Evolutionary conservation across 1,140 invertebrate species (phyloP), one percentile per base, ranked within the genome.

Genomic region (Drosophila saltans): DNA sequence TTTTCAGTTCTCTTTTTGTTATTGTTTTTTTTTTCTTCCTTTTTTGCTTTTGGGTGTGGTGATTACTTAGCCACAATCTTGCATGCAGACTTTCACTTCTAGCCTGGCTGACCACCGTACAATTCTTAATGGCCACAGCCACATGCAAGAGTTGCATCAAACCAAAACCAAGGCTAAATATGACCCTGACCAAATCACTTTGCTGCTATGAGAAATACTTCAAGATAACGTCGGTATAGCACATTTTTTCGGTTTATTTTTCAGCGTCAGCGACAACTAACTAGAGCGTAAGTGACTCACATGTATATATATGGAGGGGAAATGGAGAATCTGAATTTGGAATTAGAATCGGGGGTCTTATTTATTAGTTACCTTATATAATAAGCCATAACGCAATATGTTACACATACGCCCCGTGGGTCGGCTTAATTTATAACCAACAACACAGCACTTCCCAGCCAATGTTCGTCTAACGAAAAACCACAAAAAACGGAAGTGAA

Each of bases 131-230:
- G 85, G 81, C 82, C 86, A 68, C 67, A 65, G 55, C 40, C 85
- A 90, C 85, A 90, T 90, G 86, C 86, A 90, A 90, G 65, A 82
- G 66, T 55, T 82, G 86, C 86, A 90, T 90, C 86, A 90, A 74
- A 60, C 66, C 26, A 43, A 58, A 11, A 52, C 66, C 59, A 64
- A 70, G 65, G 75, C 71, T 10, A 16, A 36, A 7, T 45, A 33
- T 78, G 76, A 67, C 76, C 75, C 64, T 69, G 75, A 67, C 36
- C 68, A 73, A 78, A 78, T 78, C 62, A 78, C 57, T 76, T 55
- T 76, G 24, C 59, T 76, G 24, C 59, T 72, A 66, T 26, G 48
- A 66, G 78, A 70, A 78, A 63, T 62, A 30, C 63, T 67, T 72
- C 58, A 66, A 78, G 75, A 78, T 78, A 78, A 78, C 48, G 75